Percentiles rank a stretch among this genome's conserved stretches.
Conservation (phyloP, 2,888 invertebrate species). For the Trissonchulus latispiculum region DNA sequence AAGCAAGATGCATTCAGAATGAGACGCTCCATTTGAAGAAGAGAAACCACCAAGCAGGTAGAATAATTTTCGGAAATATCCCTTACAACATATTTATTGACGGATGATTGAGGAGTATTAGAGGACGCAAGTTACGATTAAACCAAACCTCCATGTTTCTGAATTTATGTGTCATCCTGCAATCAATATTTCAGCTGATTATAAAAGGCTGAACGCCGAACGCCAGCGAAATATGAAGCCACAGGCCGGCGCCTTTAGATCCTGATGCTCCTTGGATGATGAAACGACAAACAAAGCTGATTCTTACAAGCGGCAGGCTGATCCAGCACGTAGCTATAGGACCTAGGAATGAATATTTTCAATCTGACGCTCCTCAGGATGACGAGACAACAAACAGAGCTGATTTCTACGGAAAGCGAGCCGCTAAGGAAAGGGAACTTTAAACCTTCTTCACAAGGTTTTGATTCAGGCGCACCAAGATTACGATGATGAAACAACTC, state of each 20-base stretch:
- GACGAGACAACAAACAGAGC: not conserved
- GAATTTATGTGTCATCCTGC: too few species aligned
- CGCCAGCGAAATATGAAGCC: not conserved
- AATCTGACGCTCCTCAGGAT: not conserved
- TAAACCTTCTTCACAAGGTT: not conserved
- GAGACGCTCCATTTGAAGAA: not conserved
- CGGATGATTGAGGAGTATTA: too few species aligned
- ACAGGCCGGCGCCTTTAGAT: slow-evolving; percentile 32
- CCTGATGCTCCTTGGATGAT: slow-evolving; percentile 43
- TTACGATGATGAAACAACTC: slow-evolving; percentile 45
- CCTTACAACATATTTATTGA: too few species aligned
- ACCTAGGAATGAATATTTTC: not conserved
- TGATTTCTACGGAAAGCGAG: slow-evolving; percentile 2
- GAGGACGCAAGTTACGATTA: too few species aligned
- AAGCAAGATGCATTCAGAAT: not conserved
- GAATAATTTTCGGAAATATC: not conserved
- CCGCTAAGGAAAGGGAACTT: not conserved
- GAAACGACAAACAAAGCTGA: slow-evolving; percentile 44
- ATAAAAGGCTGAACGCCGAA: not conserved
- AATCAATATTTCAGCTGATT: slow-evolving; percentile 9
- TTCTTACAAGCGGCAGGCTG: slow-evolving; percentile 33
- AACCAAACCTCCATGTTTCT: too few species aligned
- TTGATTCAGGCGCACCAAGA: slow-evolving; percentile 33
- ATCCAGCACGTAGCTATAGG: not conserved
- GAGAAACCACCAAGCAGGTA: not conserved